Base-by-base conservation (phyloP, 2,113 vertebrate species). In the Pagrus major region DNA sequence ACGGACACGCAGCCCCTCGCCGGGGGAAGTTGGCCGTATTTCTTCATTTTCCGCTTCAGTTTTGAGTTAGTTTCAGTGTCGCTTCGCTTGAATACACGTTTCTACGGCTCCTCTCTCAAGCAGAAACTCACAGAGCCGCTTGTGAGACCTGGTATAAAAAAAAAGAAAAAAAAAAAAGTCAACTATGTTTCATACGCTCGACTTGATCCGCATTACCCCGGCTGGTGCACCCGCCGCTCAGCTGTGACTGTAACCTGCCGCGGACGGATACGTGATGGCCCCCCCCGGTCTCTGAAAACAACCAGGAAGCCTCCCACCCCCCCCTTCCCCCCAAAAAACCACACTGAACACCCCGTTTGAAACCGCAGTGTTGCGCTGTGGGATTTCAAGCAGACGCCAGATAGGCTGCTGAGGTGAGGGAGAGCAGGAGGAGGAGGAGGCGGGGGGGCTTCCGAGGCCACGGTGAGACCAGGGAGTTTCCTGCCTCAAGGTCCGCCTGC, bases 381-480 rank as follows among this genome's bases (percentile, higher is more conserved):
- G 7, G 3, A 11, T 20, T 41, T 31, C 10, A 54, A 21, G 29
- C 3, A 46, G 64, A 56, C 20, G 15, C 21, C 0, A 12, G 12
- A 76, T 21, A 7, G 29, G 55, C 33, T 64, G 2, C 11, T n/a
- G 55, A 81, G 68, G 56, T 71, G 35, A 59, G n/a, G 16, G 37
- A 39, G 41, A 21, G 44, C 21, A 10, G 8, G 31, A 52, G 15
- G 67, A n/a, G n/a, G n/a, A n/a, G n/a, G n/a, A n/a, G 27, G n/a
- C 9, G 27, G 39, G 65, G 79, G 74, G 74, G 61, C 68, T 67
- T 37, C 7, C 37, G 77, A 94, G 92, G 92, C 92, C 93, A 83
- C 64, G 42, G 51, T 42, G 66, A 71, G 61, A 91, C 92, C 93
- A 54, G 88, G 93, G 92, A 91, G 77, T 93, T 93, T 94, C 93